Conservation (phyloP, 2,888 invertebrate species). For the Candidula unifasciata region DNA sequence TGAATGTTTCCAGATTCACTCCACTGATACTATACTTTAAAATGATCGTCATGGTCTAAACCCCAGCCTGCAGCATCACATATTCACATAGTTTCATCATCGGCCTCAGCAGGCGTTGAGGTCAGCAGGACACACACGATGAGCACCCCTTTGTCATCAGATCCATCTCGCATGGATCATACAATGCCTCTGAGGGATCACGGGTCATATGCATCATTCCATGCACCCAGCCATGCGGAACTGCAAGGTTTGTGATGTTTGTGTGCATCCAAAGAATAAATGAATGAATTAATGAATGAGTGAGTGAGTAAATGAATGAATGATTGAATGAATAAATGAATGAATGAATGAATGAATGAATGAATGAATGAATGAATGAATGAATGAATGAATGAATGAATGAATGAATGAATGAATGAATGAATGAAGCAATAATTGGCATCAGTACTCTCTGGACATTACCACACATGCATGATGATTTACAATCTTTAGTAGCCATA, state of each 20-base stretch:
- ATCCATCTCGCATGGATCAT: slow-evolving; percentile 49
- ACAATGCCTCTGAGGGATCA: slow-evolving; percentile 67
- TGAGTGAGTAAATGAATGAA: too few relatives aligned
- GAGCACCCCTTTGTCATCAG: slow-evolving; percentile 26
- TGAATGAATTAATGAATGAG: too few relatives aligned
- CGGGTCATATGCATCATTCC: slow-evolving; percentile 65
- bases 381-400: too few relatives aligned
- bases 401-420: too few relatives aligned
- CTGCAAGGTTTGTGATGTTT: slow-evolving; percentile 63
- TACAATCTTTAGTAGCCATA: too few relatives aligned
- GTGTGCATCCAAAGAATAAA: too few relatives aligned
- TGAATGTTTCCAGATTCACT: slow-evolving; percentile 13
- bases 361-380: not conserved
- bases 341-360: too few relatives aligned
- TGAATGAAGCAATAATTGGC: too few relatives aligned
- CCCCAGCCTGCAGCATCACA: not conserved
- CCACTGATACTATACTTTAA: slow-evolving; percentile 23
- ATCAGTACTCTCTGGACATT: too few relatives aligned
- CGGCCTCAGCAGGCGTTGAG: not conserved
- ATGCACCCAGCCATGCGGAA: slow-evolving; percentile 68
- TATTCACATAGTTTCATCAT: not conserved
- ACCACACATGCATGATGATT: too few relatives aligned
- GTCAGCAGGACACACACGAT: not conserved
- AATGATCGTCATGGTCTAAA: slow-evolving; percentile 42
- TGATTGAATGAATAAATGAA: too few relatives aligned